Evolutionary conservation across 2,797 vertebrate species (phyloP).

Genomic region (Sebastes umbrosus): DNA sequence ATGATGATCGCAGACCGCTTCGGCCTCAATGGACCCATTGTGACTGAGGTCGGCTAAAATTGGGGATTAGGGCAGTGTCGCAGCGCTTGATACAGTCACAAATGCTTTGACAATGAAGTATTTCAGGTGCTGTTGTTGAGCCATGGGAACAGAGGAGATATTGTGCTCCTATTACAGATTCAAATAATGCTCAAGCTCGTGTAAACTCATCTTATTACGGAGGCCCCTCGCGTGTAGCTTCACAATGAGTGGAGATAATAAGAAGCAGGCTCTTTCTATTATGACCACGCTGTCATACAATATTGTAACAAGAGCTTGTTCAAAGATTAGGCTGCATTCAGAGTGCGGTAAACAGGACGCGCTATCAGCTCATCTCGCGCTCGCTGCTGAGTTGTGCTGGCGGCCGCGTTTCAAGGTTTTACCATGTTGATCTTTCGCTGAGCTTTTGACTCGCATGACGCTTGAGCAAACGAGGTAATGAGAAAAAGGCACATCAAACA

Average conservation of each 20-base stretch:
- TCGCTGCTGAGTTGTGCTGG: slow-evolving; percentile 29
- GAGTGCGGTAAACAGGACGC: slow-evolving; percentile 38
- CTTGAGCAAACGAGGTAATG: slow-evolving; percentile 80
- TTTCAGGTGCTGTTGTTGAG: slow-evolving; percentile 10
- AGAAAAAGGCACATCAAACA: slow-evolving; percentile 78
- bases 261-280: slow-evolving; percentile 4
- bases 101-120: slow-evolving; percentile 17
- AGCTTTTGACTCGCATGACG: slow-evolving; percentile 64
- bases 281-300: slow-evolving; percentile 22
- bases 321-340: slow-evolving; percentile 46
- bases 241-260: slow-evolving; percentile 19
- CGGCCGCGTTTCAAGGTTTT: slow-evolving; percentile 50
- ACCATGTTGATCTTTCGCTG: slow-evolving; percentile 75
- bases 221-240: neutral
- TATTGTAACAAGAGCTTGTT: slow-evolving; percentile 55
- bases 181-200: neutral
- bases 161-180: neutral
- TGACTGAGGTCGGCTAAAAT: slow-evolving; percentile 74
- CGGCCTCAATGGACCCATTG: slow-evolving; percentile 78
- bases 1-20: slow-evolving; percentile 86
- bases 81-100: slow-evolving; percentile 29
- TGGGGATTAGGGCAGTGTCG: slow-evolving; percentile 14
- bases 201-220: neutral
- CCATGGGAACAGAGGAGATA: neutral
- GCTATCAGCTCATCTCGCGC: slow-evolving; percentile 42